Base-by-base conservation (phyloP, 2,113 vertebrate genomes). In the Procavia capensis region DNA sequence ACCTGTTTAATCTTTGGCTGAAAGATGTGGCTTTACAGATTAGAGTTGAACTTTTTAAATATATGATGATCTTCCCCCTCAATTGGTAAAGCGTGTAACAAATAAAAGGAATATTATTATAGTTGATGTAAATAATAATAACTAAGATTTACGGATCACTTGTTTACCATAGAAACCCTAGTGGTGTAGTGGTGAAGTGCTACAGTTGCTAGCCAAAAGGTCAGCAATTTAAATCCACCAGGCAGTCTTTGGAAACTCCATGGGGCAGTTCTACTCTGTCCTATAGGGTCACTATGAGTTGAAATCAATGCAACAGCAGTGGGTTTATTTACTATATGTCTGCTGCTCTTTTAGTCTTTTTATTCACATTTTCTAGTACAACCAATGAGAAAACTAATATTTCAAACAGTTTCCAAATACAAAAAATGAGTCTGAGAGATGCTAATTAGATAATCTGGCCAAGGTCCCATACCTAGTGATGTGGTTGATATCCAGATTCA, bases 401-500 rank as follows among this genome's bases (percentile, higher is more conserved):
- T 75, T 84, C 63, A 88, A 82, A 84, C 1, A 54, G 4, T 80
- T 70, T 83, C 3, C 66, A 92, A 86, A 86, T 81, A 93, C 85
- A 83, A 24, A 36, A 87, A 39, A 5, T 57, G 57, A 36, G 61
- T 20, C 70, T 72, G 61, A 94, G 14, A 66, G 9, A 22, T 17
- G 29, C 54, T 43, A 84, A 41, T 36, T 59, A 41, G 9, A 9
- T 9, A 54, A 43, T 50, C 54, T 61, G 20, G 6, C 13, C 76
- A 91, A 91, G 41, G 36, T 50, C 47, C 19, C 25, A 25, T 11
- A 36, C 29, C 57, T 54, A 78, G 36, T 3, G 29, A 34, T 22
- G 61, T 4, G 27, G 9, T 2, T 82, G 11, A 17, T 63, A 43
- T 68, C 82, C 50, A 88, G 9, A 88, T 78, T 84, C 9, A 31